Base-by-base conservation (phyloP, 1,140 invertebrate genomes). In the Zaprionus davidi region DNA sequence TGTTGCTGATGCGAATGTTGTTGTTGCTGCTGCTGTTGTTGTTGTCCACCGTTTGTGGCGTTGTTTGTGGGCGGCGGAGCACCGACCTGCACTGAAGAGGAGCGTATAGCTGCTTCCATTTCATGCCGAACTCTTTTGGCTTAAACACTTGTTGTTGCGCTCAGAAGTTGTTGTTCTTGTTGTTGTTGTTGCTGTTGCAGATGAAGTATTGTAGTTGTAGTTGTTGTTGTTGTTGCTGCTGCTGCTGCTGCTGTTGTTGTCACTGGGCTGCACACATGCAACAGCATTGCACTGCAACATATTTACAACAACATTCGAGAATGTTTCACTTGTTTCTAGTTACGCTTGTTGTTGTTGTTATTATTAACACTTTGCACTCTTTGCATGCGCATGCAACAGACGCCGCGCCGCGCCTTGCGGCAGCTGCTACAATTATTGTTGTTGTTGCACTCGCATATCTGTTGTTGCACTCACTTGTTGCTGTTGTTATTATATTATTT, bases 51-150 rank as follows among this genome's bases (percentile, higher is more conserved):
- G 74, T 87, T 85, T 78, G 86, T 66, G 73, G 80, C 75, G 84
- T 84, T 87, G 70, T 81, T 90, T 88, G 85, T 81, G 81, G 88
- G 79, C 76, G 92, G 91, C 71, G 91, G 92, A 82, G 92, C 92
- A 90, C 91, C 92, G 90, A 92, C 92, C 82, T 92, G 92, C 92
- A 92, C 92, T 88, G 91, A 92, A 92, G 92, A 86, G 86, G 92
- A 91, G 88, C 92, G 92, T 84, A 93, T 92, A 85, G 92, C 92
- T 91, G 92, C 92, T 93, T 93, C 92, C 92, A 93, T 93, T 91
- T 93, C 92, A 93, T 93, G 92, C 92, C 92, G 92, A 92, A 90
- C 86, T 90, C 82, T 90, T 90, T 90, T 90, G 79, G 85, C 85
- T 88, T 88, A 88, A 88, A 88, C 84, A 88, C 85, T 85, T 88